These are phyloP conservation scores for Cairina moschata DNA, from an alignment of 2,113 vertebrate species.

Conservation along the genomic window DNA sequence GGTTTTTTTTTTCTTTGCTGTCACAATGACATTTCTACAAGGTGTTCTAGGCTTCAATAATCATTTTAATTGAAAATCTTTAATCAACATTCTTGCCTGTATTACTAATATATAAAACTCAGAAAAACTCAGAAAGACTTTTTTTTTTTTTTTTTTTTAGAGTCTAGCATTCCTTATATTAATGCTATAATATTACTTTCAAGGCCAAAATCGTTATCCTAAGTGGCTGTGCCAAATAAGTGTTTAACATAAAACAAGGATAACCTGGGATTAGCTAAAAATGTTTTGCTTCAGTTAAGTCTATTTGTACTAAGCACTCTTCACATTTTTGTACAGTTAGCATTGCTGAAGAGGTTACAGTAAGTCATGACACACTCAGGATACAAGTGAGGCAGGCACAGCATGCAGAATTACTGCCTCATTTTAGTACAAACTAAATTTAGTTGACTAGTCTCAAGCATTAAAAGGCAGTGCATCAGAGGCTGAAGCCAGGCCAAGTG, in stretches of 20 bases:
- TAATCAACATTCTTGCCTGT: neutral
- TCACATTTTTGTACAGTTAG: neutral
- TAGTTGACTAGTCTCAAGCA: neutral
- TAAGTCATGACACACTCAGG: neutral
- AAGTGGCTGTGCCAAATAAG: accelerated
- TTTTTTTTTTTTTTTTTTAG: too few species aligned
- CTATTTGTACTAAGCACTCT: neutral
- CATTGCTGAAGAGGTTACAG: neutral
- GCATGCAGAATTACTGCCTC: neutral
- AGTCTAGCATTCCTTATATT: neutral
- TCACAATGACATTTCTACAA: neutral
- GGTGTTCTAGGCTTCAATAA: accelerated
- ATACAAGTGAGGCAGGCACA: neutral
- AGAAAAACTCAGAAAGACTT: too few species aligned
- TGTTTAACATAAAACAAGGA: neutral
- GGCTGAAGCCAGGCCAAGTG: neutral
- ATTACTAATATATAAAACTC: neutral
- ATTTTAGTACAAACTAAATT: neutral
- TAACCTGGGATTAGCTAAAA: neutral
- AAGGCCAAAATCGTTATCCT: neutral
- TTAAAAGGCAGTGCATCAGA: neutral
- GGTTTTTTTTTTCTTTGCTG: neutral
- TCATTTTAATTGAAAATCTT: neutral
- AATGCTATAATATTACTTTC: neutral
- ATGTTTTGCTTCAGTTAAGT: neutral